Evolutionary conservation across 2,797 vertebrate species (phyloP).

Genomic region (Sebastes jordani): DNA sequence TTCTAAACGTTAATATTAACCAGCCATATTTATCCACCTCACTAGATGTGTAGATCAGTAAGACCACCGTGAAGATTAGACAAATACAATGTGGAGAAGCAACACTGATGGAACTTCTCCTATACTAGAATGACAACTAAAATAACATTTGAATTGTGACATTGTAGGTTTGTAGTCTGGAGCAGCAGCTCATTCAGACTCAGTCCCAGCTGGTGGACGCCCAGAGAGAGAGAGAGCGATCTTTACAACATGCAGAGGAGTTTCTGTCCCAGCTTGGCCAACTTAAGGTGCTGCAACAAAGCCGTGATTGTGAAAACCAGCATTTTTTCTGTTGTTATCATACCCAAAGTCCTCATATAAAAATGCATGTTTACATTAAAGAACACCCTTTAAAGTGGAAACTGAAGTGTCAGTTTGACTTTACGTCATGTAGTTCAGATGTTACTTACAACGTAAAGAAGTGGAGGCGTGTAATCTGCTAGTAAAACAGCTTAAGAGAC

Average conservation of each 20-base stretch:
- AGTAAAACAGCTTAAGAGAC: conserved; percentile 54
- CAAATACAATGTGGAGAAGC: neutral
- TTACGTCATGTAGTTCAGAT: neutral
- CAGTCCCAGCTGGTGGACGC: conserved; percentile 64
- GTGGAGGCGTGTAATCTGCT: conserved; percentile 67
- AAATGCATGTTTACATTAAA: neutral
- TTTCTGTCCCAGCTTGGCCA: conserved; percentile 68
- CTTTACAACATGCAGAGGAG: conserved; percentile 71
- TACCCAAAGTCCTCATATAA: neutral
- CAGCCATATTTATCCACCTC: neutral
- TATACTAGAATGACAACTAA: neutral
- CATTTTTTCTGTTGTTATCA: neutral
- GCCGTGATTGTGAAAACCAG: neutral
- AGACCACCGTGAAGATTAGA: neutral
- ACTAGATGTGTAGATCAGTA: neutral
- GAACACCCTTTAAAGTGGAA: neutral
- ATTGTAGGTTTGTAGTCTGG: conserved; percentile 78
- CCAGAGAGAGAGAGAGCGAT: conserved; percentile 66
- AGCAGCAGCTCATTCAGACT: conserved; percentile 77
- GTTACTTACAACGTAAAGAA: conserved; percentile 37
- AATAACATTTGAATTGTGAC: conserved; percentile 17
- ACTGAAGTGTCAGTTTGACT: neutral
- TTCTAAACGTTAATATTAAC: neutral
- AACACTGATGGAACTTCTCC: neutral
- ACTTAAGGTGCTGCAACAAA: conserved; percentile 74